Percentiles rank a stretch among this genome's conserved stretches.
These are phyloP conservation scores for Rhinoptilus africanus DNA, from an alignment of 2,113 vertebrate species.

Conservation along the genomic window DNA sequence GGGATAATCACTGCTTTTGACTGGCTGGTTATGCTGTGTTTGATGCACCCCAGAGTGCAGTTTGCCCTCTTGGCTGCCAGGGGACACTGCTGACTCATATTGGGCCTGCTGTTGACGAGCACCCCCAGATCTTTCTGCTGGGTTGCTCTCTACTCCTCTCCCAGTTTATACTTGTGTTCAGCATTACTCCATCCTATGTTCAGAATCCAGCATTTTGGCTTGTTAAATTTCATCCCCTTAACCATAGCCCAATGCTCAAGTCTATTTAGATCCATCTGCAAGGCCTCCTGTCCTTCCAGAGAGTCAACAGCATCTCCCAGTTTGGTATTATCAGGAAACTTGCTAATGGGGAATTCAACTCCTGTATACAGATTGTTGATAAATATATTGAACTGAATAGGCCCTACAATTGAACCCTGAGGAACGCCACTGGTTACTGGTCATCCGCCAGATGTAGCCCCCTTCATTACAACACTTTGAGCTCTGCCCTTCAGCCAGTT, in stretches of 20 bases:
- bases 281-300: background rate
- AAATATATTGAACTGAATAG: no score
- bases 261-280: background rate
- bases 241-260: background rate
- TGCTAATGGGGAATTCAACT: background rate
- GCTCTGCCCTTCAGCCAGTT: no score
- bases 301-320: background rate
- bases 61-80: background rate
- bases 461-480: no score
- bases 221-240: background rate
- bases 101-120: background rate
- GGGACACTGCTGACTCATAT: no score
- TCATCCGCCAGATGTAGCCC: no score
- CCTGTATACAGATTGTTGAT: no score
- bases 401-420: no score
- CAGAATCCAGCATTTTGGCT: background rate
- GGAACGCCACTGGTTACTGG: no score
- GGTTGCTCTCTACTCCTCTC: background rate
- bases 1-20: background rate
- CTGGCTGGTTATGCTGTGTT: accelerated
- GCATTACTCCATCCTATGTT: background rate
- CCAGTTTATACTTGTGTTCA: background rate
- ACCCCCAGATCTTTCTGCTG: background rate
- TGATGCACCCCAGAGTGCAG: no score
- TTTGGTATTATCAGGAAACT: background rate